These are phyloP conservation scores for Rhogogaster chlorosoma DNA, from an alignment of 2,888 invertebrate genomes.

Conservation along the genomic window DNA sequence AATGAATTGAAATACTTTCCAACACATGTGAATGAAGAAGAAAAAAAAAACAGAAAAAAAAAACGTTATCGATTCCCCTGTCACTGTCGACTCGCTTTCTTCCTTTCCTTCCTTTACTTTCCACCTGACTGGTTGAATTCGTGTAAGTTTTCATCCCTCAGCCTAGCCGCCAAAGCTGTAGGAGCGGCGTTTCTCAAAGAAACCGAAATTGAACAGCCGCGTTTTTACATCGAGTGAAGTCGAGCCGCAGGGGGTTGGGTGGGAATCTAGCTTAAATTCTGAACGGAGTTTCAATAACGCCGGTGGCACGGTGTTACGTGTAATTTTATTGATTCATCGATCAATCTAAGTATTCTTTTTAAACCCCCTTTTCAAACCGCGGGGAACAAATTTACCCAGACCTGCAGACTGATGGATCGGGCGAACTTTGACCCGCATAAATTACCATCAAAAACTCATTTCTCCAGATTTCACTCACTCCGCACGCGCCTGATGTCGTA, in stretches of 20 bases:
- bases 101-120: background rate
- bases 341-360: background rate
- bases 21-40: background rate
- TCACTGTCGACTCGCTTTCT: background rate
- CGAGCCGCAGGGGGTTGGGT: background rate
- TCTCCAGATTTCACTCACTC: constrained; percentile 26
- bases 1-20: background rate
- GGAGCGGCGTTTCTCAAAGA: background rate
- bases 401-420: constrained; percentile 22
- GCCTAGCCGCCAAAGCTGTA: background rate
- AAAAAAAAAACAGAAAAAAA: background rate
- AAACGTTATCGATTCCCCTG: background rate
- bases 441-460: constrained; percentile 36
- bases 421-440: constrained; percentile 34
- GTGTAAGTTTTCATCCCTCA: background rate
- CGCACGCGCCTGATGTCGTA: constrained; percentile 11
- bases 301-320: background rate
- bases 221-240: background rate
- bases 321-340: constrained; percentile 23
- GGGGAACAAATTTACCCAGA: constrained; percentile 26
- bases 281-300: constrained; percentile 17
- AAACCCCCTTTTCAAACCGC: background rate
- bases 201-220: constrained; percentile 7
- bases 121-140: background rate
- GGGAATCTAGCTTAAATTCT: background rate